These are phyloP conservation scores for Bicyclus anynana DNA, from an alignment of 1,140 invertebrate species.

Conservation along the genomic window DNA sequence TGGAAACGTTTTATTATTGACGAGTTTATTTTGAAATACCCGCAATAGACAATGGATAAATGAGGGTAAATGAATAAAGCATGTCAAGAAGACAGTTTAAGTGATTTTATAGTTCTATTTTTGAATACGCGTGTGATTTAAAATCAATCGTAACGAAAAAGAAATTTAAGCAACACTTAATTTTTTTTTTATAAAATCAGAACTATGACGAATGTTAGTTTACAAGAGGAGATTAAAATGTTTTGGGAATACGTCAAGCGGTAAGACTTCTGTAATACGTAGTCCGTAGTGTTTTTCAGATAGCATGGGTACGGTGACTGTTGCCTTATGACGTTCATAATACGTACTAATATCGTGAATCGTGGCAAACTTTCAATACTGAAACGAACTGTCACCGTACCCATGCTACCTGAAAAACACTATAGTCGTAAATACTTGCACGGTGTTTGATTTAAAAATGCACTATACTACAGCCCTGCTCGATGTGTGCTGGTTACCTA, in stretches of 20 bases:
- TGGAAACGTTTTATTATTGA: constrained; percentile 1
- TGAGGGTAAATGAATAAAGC: neutral
- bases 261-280: constrained; percentile 38
- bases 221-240: constrained; percentile 59
- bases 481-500: too few species aligned
- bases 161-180: neutral
- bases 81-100: neutral
- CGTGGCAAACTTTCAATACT: too few species aligned
- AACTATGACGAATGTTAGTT: constrained; percentile 41
- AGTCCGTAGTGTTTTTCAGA: too few species aligned
- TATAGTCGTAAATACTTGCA: too few species aligned
- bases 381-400: too few species aligned
- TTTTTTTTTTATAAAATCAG: neutral
- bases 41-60: neutral
- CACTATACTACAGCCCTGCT: too few species aligned
- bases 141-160: neutral
- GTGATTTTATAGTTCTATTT: neutral
- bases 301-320: too few species aligned
- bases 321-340: too few species aligned
- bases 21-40: neutral
- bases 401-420: too few species aligned
- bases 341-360: too few species aligned
- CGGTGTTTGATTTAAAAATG: too few species aligned
- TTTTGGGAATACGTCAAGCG: constrained; percentile 70
- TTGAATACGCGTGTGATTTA: neutral